phyloP scores from a whole-genome alignment of 2,113 vertebrate genomes.

The Ranitomeya imitator region DNA sequence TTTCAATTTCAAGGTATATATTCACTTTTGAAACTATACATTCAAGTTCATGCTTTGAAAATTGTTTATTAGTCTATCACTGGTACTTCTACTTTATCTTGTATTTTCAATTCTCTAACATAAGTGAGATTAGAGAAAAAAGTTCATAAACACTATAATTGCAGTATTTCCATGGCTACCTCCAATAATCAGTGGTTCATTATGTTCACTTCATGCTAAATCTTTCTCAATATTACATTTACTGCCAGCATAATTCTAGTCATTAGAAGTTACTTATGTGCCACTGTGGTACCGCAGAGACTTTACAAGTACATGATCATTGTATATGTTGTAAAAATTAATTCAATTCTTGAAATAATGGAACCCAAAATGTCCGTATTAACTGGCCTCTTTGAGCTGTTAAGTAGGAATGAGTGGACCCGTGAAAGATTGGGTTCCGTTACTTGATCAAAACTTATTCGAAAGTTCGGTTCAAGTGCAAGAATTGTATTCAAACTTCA shows the following conservation, averaged over 20 bases:
- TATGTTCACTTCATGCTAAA: conserved; percentile 35
- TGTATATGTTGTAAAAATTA: neutral
- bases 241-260: neutral
- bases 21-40: neutral
- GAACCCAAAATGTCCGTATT: neutral
- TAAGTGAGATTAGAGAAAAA: conserved; percentile 10
- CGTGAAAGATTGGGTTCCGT: too few species aligned
- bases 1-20: neutral
- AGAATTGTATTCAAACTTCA: neutral
- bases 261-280: conserved; percentile 15
- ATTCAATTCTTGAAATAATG: neutral
- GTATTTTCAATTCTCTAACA: neutral
- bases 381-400: neutral
- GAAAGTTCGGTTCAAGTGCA: too few species aligned
- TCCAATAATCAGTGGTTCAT: conserved; percentile 11
- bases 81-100: neutral
- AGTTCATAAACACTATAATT: conserved; percentile 3
- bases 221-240: conserved; percentile 33
- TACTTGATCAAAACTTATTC: too few species aligned
- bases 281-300: neutral
- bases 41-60: conserved; percentile 15
- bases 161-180: conserved; percentile 25
- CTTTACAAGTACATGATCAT: neutral
- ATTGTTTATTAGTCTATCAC: conserved; percentile 7
- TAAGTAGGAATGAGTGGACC: too few species aligned